Percentiles rank a stretch among this genome's conserved stretches.
These are phyloP conservation scores for Fissipunctia ypsillon DNA, from an alignment of 2,888 invertebrate genomes.

Conservation along the genomic window DNA sequence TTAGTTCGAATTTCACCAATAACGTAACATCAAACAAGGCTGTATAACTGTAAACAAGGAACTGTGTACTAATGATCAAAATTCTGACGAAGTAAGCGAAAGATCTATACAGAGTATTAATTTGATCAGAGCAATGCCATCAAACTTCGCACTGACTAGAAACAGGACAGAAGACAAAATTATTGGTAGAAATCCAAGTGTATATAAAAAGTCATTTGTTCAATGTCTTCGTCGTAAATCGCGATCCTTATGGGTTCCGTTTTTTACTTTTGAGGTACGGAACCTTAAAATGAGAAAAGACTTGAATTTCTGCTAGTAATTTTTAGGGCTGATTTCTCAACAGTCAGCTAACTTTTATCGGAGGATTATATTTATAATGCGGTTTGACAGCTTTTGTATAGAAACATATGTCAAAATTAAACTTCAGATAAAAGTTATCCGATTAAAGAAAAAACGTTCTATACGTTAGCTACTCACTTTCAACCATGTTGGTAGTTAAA, in stretches of 20 bases:
- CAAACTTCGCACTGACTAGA: slow-evolving; percentile 71
- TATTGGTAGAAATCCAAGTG: slow-evolving; percentile 32
- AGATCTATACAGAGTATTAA: slow-evolving; percentile 74
- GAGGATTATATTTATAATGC: too few species aligned
- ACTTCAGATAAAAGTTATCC: background rate
- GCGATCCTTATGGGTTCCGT: too few species aligned
- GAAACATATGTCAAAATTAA: background rate
- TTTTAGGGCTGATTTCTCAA: too few species aligned
- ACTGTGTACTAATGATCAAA: slow-evolving; percentile 78
- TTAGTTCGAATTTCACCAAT: slow-evolving; percentile 40
- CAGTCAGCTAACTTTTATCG: too few species aligned
- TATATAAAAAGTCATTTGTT: background rate
- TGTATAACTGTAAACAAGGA: slow-evolving; percentile 71
- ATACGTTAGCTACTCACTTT: background rate
- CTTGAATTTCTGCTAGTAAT: too few species aligned
- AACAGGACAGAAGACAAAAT: slow-evolving; percentile 22
- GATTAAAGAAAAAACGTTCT: too few species aligned
- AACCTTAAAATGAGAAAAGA: too few species aligned
- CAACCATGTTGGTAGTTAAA: background rate
- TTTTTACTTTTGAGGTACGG: too few species aligned
- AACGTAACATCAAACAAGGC: slow-evolving; percentile 62
- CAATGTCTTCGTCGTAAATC: too few species aligned
- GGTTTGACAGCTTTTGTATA: background rate
- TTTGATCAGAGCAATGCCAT: slow-evolving; percentile 80
- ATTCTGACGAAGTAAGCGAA: slow-evolving; percentile 73